A percentile compares a stretch with the other conserved stretches of the same genome.
phyloP scores from a whole-genome alignment of 2,113 vertebrate genomes.

The Tragelaphus scriptus region DNA sequence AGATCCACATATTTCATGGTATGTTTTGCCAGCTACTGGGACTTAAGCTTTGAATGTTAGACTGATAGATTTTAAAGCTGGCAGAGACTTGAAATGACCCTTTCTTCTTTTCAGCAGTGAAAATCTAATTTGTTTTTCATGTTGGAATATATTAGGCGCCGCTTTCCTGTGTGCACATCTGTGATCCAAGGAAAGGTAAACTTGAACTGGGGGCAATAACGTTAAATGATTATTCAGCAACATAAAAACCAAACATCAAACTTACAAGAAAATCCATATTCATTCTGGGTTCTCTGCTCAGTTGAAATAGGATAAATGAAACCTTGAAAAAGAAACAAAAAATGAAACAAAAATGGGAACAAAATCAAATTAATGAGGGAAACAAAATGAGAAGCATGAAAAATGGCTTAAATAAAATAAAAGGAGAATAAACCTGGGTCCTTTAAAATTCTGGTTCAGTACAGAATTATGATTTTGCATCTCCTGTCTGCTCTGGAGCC shows the following conservation, averaged over 20 bases:
- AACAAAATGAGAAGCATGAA: conserved; percentile 84
- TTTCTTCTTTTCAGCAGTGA: conserved; percentile 56
- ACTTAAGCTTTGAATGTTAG: not conserved
- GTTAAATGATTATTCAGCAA: conserved; percentile 74
- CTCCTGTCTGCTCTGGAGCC: conserved; percentile 85
- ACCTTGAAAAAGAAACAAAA: conserved; percentile 91
- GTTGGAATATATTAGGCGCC: conserved; percentile 59
- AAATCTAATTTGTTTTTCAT: conserved; percentile 51
- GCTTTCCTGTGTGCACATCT: conserved; percentile 59
- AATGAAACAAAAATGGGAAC: conserved; percentile 87
- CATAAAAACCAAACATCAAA: conserved; percentile 85
- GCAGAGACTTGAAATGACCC: conserved; percentile 42
- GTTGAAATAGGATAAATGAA: conserved; percentile 98
- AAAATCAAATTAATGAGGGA: conserved; percentile 84
- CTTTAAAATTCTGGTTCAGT: conserved; percentile 77
- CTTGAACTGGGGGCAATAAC: conserved; percentile 58
- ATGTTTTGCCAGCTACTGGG: not conserved
- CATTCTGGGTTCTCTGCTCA: conserved; percentile 93
- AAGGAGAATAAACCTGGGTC: conserved; percentile 74
- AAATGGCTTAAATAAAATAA: conserved; percentile 80
- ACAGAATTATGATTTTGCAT: conserved; percentile 78
- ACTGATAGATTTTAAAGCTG: conserved; percentile 47
- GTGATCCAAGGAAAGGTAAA: conserved; percentile 65
- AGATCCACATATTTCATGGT: not conserved
- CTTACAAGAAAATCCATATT: conserved; percentile 99